These are phyloP conservation scores for Metacarcinus magister DNA, from an alignment of 2,888 invertebrate genomes.

Conservation along the genomic window DNA sequence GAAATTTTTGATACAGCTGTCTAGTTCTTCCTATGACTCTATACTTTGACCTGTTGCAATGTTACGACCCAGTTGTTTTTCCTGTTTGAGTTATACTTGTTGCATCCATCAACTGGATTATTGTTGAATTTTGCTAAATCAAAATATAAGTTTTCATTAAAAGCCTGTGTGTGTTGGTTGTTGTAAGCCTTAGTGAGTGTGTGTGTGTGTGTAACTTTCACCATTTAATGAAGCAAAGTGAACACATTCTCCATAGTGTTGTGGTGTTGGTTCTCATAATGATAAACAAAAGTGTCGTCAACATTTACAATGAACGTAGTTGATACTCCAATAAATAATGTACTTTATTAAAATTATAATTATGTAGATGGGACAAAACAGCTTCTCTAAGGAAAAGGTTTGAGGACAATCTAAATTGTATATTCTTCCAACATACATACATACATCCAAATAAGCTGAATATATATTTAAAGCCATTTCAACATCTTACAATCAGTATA, in stretches of 20 bases:
- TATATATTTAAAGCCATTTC: conserved; percentile 46
- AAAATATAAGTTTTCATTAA: not conserved
- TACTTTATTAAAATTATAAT: not conserved
- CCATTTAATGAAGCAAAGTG: not conserved
- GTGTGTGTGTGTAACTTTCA: not conserved
- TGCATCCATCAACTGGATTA: not conserved
- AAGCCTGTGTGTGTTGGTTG: not conserved
- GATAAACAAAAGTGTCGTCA: not conserved
- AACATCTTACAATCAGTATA: conserved; percentile 51
- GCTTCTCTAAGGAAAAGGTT: conserved; percentile 35
- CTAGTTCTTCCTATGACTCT: not conserved
- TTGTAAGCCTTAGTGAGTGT: not conserved
- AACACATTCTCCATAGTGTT: not conserved
- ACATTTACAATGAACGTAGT: not conserved
- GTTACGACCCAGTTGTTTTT: not conserved
- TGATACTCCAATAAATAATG: not conserved
- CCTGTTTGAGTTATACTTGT: not conserved
- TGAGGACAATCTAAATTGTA: conserved; percentile 19
- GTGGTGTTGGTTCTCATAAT: not conserved
- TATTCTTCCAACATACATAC: conserved; percentile 34
- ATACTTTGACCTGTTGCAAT: not conserved
- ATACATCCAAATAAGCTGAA: conserved; percentile 43
- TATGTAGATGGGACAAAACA: not conserved
- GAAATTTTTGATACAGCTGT: not conserved
- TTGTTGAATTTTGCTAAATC: not conserved